A percentile compares a stretch with the other conserved stretches of the same genome.
These are phyloP conservation scores for Sesamia inferens DNA, from an alignment of 2,888 invertebrate genomes.

Conservation along the genomic window DNA sequence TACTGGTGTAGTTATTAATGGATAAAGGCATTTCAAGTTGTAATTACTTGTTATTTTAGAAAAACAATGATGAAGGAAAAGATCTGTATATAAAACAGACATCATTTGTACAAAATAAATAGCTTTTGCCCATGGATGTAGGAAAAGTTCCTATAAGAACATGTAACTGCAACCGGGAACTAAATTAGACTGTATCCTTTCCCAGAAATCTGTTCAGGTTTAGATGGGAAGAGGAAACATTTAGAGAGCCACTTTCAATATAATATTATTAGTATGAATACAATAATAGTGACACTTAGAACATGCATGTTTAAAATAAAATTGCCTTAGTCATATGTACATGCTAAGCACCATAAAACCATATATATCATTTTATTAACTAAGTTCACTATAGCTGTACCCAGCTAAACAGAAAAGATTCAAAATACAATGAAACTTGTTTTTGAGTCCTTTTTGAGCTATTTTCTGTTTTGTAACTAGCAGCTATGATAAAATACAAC, in stretches of 20 bases:
- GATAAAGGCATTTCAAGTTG: neutral
- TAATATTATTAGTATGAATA: neutral
- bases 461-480: too few relatives aligned
- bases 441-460: too few relatives aligned
- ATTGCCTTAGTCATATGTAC: neutral
- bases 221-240: neutral
- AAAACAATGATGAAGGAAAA: neutral
- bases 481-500: too few relatives aligned
- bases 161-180: neutral
- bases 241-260: neutral
- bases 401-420: too few relatives aligned
- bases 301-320: constrained; percentile 21
- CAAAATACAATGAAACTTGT: too few relatives aligned
- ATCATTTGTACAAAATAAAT: neutral
- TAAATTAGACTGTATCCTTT: neutral
- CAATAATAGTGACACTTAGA: neutral
- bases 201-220: neutral
- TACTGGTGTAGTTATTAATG: neutral
- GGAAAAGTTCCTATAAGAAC: neutral
- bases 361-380: neutral
- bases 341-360: neutral
- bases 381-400: neutral
- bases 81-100: neutral
- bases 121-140: neutral
- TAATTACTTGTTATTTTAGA: neutral